phyloP scores from a whole-genome alignment of 2,888 invertebrate genomes.

The Selenia dentaria region DNA sequence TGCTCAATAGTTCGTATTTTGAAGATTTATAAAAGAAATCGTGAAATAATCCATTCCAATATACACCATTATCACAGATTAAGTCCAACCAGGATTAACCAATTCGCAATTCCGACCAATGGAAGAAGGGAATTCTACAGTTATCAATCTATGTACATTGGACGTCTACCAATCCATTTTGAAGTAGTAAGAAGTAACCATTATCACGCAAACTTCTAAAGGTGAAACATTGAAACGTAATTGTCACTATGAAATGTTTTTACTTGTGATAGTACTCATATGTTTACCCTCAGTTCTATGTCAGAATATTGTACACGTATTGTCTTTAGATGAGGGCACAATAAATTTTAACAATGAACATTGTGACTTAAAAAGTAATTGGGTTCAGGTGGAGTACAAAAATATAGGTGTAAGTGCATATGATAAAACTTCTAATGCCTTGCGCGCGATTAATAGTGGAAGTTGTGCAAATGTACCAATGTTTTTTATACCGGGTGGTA shows the following conservation, averaged over 20 bases:
- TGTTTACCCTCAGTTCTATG: slow-evolving; percentile 1
- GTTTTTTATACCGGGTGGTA: neutral
- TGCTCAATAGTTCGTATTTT: neutral
- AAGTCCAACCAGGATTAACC: slow-evolving; percentile 13
- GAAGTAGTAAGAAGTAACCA: neutral
- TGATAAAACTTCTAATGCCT: neutral
- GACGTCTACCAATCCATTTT: neutral
- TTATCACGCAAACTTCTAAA: slow-evolving; percentile 5
- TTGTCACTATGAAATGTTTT: slow-evolving; percentile 8
- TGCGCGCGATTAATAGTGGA: slow-evolving; percentile 1
- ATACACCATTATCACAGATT: slow-evolving; percentile 10
- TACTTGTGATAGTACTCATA: neutral
- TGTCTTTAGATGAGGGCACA: too few relatives aligned
- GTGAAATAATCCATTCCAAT: neutral
- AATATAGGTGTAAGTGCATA: neutral
- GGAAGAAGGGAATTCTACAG: neutral
- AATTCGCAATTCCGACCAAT: slow-evolving; percentile 15
- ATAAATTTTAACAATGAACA: neutral
- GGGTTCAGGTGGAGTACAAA: slow-evolving; percentile 3
- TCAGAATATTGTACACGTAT: neutral
- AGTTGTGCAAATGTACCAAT: slow-evolving; percentile 1
- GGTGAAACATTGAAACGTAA: slow-evolving; percentile 4
- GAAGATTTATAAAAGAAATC: neutral
- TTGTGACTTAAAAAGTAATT: neutral
- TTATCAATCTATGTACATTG: slow-evolving; percentile 8